Base-by-base conservation (phyloP, 2,113 vertebrate species). In the Talpa occidentalis region DNA sequence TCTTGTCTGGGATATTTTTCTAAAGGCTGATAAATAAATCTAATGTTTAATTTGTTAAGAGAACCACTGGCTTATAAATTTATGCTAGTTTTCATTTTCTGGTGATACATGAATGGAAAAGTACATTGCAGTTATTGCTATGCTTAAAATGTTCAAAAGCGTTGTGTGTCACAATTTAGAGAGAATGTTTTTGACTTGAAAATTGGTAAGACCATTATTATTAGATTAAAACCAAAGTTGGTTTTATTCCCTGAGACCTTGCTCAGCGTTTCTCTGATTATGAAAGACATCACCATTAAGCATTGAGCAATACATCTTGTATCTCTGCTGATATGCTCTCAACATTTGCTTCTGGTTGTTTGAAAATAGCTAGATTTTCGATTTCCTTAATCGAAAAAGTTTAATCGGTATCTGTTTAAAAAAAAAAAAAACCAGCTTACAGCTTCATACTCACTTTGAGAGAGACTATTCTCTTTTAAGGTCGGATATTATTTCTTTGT, bases 171-270 rank as follows among this genome's bases (percentile, higher is more conserved):
- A 89, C 80, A 78, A 89, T 74, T 78, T 77, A 49, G 62, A 79
- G 67, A 81, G 30, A 91, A 94, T 90, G 35, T 47, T 73, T 95
- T 91, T 86, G 3, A 91, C 16, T 90, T 82, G 54, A 82, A 78
- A 60, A 5, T 83, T 83, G 42, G 16, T 82, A 69, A 78, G 62
- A 67, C 60, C 49, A 26, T 87, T 93, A 82, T 74, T 72, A 78
- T n/a, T 79, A 76, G 49, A 74, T 69, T 52, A 88, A 60, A 87
- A 28, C 42, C 32, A 35, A 79, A n/a, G 66, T 82, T 90, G 88
- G n/a, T 66, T 80, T 88, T 66, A 32, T 0, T 1, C 6, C 15
- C 19, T 32, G 21, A 91, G 32, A 72, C 42, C 87, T 90, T 11
- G n/a, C 44, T 83, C 3, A 64, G 0, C 10, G 2, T 88, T 35